Evolutionary conservation across 2,797 vertebrate genomes (phyloP).

Genomic region (Rhabdomys pumilio): DNA sequence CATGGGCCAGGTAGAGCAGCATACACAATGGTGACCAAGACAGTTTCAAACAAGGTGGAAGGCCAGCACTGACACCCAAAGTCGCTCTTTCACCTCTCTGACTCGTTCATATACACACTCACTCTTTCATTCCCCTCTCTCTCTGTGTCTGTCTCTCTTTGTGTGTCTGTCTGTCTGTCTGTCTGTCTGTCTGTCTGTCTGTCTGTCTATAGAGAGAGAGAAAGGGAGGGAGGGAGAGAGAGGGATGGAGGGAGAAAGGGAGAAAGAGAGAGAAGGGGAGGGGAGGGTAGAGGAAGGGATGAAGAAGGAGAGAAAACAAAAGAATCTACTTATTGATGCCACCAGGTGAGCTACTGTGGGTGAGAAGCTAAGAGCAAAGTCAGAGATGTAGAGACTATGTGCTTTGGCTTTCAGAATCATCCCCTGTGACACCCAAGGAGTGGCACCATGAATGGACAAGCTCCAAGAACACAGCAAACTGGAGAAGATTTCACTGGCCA

Average conservation of each 20-base stretch:
- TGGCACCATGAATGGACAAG: not conserved
- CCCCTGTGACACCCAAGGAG: not conserved
- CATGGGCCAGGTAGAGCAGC: not conserved
- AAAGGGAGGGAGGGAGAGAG: no score
- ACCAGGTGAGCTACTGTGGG: not conserved
- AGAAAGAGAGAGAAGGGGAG: not conserved
- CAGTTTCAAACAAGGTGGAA: not conserved
- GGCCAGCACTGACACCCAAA: not conserved
- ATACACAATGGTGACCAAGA: not conserved
- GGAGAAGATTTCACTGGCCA: not conserved
- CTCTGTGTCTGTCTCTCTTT: no score
- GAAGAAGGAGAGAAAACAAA: not conserved
- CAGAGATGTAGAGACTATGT: not conserved
- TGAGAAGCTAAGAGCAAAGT: not conserved
- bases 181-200: no score
- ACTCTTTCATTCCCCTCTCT: not conserved
- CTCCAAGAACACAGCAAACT: not conserved
- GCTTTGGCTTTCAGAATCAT: not conserved
- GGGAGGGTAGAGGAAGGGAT: no score
- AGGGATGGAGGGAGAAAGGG: no score
- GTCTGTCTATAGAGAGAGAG: no score
- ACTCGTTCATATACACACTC: not conserved
- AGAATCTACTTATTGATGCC: not conserved
- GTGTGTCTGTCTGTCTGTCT: no score
- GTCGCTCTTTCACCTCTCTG: not conserved